These are phyloP conservation scores for Corythoichthys intestinalis DNA, from an alignment of 2,113 vertebrate species.

Conservation along the genomic window DNA sequence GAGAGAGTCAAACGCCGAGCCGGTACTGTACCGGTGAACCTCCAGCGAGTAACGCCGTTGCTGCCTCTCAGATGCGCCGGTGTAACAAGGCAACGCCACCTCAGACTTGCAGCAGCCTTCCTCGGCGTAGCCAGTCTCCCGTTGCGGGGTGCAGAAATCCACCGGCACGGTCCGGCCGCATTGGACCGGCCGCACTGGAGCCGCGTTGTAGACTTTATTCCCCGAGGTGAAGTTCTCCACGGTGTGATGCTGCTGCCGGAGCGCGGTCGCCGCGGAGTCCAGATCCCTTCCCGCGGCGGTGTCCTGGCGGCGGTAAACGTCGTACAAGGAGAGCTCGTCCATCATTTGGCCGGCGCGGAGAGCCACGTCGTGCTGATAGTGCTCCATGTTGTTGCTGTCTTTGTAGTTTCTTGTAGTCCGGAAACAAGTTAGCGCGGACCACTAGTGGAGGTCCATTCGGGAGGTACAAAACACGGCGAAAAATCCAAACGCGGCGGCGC, in stretches of 20 bases:
- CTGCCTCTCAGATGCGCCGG: constrained; percentile 75
- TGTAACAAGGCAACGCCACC: constrained; percentile 83
- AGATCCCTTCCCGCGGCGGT: constrained; percentile 55
- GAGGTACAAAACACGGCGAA: constrained; percentile 65
- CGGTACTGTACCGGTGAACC: constrained; percentile 77
- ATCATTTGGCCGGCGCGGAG: constrained; percentile 78
- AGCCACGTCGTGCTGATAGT: constrained; percentile 77
- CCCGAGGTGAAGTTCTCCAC: constrained; percentile 68
- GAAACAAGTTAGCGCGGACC: constrained; percentile 10
- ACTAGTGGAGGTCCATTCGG: constrained; percentile 24
- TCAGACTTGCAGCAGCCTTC: constrained; percentile 80
- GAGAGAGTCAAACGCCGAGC: constrained; percentile 70
- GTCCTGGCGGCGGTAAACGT: constrained; percentile 67
- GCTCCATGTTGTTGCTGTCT: constrained; percentile 76
- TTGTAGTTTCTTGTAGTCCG: constrained; percentile 12
- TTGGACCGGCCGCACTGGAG: constrained; percentile 68
- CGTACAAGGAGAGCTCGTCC: constrained; percentile 81
- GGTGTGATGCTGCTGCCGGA: constrained; percentile 70
- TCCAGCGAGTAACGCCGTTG: constrained; percentile 79
- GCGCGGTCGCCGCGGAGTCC: constrained; percentile 71
- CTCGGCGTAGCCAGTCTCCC: constrained; percentile 64
- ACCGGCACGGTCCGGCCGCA: constrained; percentile 65
- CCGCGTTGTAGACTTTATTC: constrained; percentile 73
- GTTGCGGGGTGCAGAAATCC: constrained; percentile 69
- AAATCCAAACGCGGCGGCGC: neutral